Conservation (phyloP, 2,888 invertebrate species). For the Cheiracanthium punctorium region DNA sequence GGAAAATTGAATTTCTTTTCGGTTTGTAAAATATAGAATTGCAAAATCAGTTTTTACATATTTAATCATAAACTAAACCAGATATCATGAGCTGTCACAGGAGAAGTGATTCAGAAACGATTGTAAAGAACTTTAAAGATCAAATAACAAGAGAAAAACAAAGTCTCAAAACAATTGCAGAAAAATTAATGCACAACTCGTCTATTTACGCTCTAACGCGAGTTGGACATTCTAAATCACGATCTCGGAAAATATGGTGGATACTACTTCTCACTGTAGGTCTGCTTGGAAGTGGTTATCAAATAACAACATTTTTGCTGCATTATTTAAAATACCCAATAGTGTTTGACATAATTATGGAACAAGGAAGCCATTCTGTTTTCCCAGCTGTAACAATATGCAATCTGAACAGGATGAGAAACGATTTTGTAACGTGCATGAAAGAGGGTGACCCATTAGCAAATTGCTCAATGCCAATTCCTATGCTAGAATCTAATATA, state of each 20-base stretch:
- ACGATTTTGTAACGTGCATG: not conserved
- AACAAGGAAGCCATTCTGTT: not conserved
- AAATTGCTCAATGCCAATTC: no score
- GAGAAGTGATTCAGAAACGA: no score
- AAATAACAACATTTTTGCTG: conserved; percentile 18
- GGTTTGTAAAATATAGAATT: no score
- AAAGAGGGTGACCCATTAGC: no score
- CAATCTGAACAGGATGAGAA: conserved; percentile 29
- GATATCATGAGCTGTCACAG: no score
- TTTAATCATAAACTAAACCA: no score
- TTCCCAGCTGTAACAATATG: conserved; percentile 60
- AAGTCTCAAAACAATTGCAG: not conserved
- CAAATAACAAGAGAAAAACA: no score
- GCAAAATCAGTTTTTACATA: no score
- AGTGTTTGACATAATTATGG: no score
- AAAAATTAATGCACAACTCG: conserved; percentile 11
- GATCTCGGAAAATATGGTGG: conserved; percentile 7
- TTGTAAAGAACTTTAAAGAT: no score
- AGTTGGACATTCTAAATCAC: not conserved
- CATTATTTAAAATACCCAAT: conserved; percentile 36
- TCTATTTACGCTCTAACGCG: conserved; percentile 29
- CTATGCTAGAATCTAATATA: no score
- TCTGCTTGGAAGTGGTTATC: not conserved
- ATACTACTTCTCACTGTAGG: not conserved
- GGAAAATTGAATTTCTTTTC: no score